Evolutionary conservation across 2,888 invertebrate species (phyloP).

Genomic region (Drosophila monieri): DNA sequence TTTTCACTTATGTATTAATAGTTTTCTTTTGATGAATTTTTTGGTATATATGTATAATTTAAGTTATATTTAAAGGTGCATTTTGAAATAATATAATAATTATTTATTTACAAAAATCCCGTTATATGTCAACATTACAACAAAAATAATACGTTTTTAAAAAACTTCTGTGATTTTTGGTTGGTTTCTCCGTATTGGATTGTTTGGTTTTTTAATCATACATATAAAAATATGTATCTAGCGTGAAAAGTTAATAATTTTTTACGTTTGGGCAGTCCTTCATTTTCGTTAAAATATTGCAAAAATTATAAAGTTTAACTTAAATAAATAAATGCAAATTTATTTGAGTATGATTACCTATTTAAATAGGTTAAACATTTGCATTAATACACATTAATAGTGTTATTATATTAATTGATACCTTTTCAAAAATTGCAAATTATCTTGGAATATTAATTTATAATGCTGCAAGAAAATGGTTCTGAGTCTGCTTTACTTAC

Average conservation of each 20-base stretch:
- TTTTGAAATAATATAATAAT: background rate
- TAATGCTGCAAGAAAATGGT: constrained; percentile 1
- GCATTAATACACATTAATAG: background rate
- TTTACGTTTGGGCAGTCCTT: background rate
- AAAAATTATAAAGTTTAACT: background rate
- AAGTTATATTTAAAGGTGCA: background rate
- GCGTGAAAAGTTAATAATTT: background rate
- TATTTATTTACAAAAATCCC: background rate
- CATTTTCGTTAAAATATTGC: background rate
- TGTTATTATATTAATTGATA: background rate
- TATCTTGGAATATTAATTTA: background rate
- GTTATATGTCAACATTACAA: background rate
- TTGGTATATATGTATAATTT: background rate
- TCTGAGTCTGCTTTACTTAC: background rate
- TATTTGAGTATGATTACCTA: background rate
- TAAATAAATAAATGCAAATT: background rate
- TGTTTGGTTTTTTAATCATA: background rate
- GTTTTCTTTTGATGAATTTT: background rate
- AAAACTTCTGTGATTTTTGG: background rate
- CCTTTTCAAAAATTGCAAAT: background rate
- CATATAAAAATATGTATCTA: background rate
- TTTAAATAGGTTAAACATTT: background rate
- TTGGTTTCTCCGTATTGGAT: background rate
- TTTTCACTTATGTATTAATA: background rate
- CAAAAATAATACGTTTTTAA: background rate